A percentile compares a stretch with the other conserved stretches of the same genome.
Conservation (phyloP, 2,888 invertebrate genomes). For the Cephus sareptanus region DNA sequence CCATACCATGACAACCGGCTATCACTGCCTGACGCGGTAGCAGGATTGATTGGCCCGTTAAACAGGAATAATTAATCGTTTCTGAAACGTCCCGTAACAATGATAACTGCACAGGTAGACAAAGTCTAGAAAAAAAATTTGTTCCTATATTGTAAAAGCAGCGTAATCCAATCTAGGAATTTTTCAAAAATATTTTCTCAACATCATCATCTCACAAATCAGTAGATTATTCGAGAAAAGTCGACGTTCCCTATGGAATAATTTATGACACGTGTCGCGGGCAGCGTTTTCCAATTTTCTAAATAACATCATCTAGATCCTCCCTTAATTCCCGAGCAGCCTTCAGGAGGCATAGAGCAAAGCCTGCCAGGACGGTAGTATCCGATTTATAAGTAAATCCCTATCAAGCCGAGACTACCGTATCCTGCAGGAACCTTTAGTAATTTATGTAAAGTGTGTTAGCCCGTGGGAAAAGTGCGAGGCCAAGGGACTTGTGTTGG, state of each 20-base stretch:
- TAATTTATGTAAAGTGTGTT: not conserved
- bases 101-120: not conserved
- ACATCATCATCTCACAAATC: not conserved
- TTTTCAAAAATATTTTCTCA: not conserved
- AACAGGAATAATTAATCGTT: not conserved
- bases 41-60: not conserved
- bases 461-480: not conserved
- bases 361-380: not conserved
- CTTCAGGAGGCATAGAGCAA: not conserved
- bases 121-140: not conserved
- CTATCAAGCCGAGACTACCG: not conserved
- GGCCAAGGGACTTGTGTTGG: not conserved
- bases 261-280: not conserved
- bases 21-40: not conserved
- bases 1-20: not conserved
- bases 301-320: not conserved
- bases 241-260: not conserved
- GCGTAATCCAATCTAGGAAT: not conserved
- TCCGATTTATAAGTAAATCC: not conserved
- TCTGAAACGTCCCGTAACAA: not conserved
- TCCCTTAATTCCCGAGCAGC: not conserved
- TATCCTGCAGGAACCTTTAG: not conserved
- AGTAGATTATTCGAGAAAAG: not conserved
- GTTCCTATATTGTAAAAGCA: fast-evolving
- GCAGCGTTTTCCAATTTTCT: not conserved